Evolutionary conservation across 2,888 invertebrate genomes (phyloP).

Genomic region (Andrena haemorrhoa): DNA sequence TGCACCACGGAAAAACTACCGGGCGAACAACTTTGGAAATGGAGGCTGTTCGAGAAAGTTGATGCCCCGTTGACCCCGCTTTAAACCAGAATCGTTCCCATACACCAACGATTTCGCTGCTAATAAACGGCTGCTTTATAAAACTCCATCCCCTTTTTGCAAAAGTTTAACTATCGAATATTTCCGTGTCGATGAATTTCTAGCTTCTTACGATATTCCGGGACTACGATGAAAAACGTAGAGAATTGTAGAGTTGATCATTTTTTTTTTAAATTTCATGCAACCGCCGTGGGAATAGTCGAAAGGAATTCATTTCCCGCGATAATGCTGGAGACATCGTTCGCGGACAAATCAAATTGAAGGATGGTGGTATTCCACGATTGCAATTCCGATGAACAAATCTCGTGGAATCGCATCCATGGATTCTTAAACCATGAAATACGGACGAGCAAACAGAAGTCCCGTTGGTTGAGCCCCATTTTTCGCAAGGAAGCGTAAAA

Average conservation of each 20-base stretch:
- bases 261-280: not conserved
- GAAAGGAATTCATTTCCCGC: not conserved
- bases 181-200: not conserved
- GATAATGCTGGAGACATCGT: not conserved
- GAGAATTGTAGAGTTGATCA: not conserved
- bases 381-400: not conserved
- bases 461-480: not conserved
- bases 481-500: not conserved
- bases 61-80: not conserved
- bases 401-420: not conserved
- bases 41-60: not conserved
- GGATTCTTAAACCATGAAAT: not conserved
- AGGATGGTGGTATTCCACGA: not conserved
- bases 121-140: not conserved
- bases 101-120: not conserved
- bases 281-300: not conserved
- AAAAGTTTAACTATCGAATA: no score
- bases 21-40: not conserved
- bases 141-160: not conserved
- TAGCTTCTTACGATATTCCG: no score
- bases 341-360: slow-evolving; percentile 8
- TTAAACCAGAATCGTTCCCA: not conserved
- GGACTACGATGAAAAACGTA: not conserved
- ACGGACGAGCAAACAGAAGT: slow-evolving; percentile 8
- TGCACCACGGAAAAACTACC: not conserved